Percentiles rank a stretch among this genome's conserved stretches.
Evolutionary conservation across 2,797 vertebrate species (phyloP).

Genomic region (Phoxinus dragarum): DNA sequence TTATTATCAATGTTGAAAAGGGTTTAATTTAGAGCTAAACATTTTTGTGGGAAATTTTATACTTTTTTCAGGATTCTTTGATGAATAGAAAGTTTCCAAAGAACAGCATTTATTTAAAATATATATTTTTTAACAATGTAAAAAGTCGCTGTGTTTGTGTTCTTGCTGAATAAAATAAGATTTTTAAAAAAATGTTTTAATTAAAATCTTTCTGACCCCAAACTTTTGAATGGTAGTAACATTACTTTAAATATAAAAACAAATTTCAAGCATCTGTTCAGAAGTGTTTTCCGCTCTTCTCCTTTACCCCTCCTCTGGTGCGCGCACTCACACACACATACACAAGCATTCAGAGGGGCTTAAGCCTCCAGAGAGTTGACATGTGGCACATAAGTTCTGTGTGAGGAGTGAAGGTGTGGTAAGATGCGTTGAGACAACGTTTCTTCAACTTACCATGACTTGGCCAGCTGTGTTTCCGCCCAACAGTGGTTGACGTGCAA

Average conservation of each 20-base stretch:
- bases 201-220: background rate
- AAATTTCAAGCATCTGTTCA: constrained; percentile 51
- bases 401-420: constrained; percentile 69
- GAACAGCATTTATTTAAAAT: background rate
- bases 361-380: constrained; percentile 71
- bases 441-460: constrained; percentile 75
- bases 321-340: constrained; percentile 57
- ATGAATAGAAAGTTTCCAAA: background rate
- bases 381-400: constrained; percentile 81
- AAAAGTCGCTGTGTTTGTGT: background rate
- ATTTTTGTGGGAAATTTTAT: background rate
- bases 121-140: background rate
- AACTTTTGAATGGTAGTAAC: background rate
- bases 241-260: constrained; percentile 12
- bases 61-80: background rate
- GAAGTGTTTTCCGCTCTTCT: constrained; percentile 32
- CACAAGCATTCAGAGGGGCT: constrained; percentile 56
- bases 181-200: background rate
- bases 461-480: constrained; percentile 75
- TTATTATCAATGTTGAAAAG: background rate
- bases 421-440: constrained; percentile 74
- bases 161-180: background rate
- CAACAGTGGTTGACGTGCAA: constrained; percentile 72
- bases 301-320: background rate
- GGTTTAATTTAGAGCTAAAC: background rate